A percentile compares a stretch with the other conserved stretches of the same genome.
phyloP scores from a whole-genome alignment of 2,888 invertebrate species.

The Volucella bombylans region DNA sequence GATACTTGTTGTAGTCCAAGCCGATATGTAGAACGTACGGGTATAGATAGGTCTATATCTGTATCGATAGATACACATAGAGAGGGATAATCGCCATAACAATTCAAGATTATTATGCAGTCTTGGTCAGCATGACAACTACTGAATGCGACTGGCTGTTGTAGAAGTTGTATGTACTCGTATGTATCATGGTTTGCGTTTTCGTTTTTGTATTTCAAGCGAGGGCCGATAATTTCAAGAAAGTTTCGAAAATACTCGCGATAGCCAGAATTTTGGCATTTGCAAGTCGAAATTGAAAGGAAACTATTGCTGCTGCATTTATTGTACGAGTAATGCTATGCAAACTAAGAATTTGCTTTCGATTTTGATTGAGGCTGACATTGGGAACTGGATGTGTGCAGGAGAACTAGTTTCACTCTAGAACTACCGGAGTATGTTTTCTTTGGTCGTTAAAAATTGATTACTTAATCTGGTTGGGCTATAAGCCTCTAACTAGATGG shows the following conservation, averaged over 20 bases:
- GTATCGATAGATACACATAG: constrained; percentile 19
- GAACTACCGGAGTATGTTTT: not conserved
- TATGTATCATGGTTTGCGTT: not conserved
- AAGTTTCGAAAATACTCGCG: constrained; percentile 15
- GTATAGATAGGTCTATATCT: not conserved
- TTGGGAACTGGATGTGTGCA: not conserved
- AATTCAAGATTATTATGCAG: constrained; percentile 44
- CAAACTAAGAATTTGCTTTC: constrained; percentile 1
- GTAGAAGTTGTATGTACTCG: not conserved
- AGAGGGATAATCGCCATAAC: constrained; percentile 34
- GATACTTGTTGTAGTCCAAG: not conserved
- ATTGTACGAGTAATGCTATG: constrained; percentile 1
- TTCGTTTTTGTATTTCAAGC: constrained; percentile 12
- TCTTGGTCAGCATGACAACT: constrained; percentile 1
- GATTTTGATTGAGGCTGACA: not conserved
- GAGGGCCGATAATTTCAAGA: constrained; percentile 2
- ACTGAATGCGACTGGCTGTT: not conserved
- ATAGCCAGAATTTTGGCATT: constrained; percentile 13
- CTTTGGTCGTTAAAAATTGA: not conserved
- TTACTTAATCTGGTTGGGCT: not conserved
- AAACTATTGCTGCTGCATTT: constrained; percentile 1
- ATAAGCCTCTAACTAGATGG: not conserved
- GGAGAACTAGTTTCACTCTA: not conserved
- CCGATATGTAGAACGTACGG: not conserved
- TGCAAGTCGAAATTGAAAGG: constrained; percentile 32